Base-by-base conservation (phyloP, 2,888 invertebrate species). In the Limenitis camilla region DNA sequence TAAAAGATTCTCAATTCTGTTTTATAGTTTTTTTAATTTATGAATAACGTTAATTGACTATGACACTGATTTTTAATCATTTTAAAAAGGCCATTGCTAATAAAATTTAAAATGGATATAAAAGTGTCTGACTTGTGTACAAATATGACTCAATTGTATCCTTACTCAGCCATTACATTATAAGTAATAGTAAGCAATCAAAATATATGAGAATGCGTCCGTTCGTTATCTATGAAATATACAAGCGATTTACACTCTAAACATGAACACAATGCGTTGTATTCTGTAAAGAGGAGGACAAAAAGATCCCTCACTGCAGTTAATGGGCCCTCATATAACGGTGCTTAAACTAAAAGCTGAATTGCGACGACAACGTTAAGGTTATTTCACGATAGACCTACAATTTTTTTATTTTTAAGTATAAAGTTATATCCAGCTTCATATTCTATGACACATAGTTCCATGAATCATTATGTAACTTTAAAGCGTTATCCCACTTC, bases 311-410 rank as follows among this genome's bases (percentile, higher is more conserved):
- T 62, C 57, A 60, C 71, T 67, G 67, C 64, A 64, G 63, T 72
- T 76, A 76, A 78, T 76, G 70, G 65, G 62, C 55, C 58, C 64
- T 65, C 69, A 67, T 74, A 72, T 68, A 67, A 63, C 62, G 68
- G 71, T 70, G 61, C 71, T 76, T 71, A 67, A 66, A 67, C 66
- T 68, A 68, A 68, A 68, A 70, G 70, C 68, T 59, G 64, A 71
- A 70, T 68, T 71, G 69, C 68, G 64, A 55, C 53, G 62, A 54
- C 55, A 53, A 54, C 56, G 59, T 40, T 39, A 39, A 33, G 28
- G 33, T 40, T 40, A 11, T 46, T 45, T 45, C 44, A 11, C 31
- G 28, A 28, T 27, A 7, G 35, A 31, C 10, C 19, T 27, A 19
- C 4, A n/a, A 27, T 8, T 28, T 40, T 40, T 28, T 10, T n/a